Evolutionary conservation across 2,797 vertebrate species (phyloP).

Genomic region (Chiropotes sagulatus): DNA sequence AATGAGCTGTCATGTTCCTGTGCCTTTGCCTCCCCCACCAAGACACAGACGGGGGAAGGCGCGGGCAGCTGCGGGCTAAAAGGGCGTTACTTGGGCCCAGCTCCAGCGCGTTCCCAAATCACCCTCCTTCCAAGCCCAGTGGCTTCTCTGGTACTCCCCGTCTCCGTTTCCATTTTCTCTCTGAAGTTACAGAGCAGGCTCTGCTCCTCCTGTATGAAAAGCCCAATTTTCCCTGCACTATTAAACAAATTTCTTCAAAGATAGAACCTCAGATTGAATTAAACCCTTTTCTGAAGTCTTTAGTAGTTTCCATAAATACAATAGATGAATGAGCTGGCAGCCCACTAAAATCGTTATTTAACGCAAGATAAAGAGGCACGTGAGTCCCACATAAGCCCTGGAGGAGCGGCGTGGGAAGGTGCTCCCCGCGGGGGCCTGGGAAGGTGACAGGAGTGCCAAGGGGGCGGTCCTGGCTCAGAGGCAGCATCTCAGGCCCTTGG

Average conservation of each 20-base stretch:
- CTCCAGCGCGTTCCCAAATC: fast-evolving
- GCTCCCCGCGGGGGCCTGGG: background rate
- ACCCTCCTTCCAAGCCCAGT: fast-evolving
- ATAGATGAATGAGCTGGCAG: conserved; percentile 17
- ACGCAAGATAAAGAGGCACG: background rate
- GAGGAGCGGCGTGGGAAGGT: background rate
- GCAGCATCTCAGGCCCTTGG: background rate
- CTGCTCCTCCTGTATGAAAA: background rate
- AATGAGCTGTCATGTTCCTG: background rate
- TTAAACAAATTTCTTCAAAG: conserved; percentile 58
- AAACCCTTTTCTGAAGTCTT: conserved; percentile 58
- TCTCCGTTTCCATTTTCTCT: background rate
- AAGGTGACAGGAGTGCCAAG: background rate
- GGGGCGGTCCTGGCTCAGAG: fast-evolving
- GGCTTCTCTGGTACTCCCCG: fast-evolving
- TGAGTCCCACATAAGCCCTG: fast-evolving
- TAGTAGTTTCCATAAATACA: conserved; percentile 68
- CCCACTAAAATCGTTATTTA: conserved; percentile 14
- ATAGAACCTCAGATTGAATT: conserved; percentile 41
- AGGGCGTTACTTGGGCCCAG: background rate
- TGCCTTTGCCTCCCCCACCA: background rate
- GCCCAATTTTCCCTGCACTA: conserved; percentile 56
- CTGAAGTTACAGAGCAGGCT: background rate
- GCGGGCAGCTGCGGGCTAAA: fast-evolving
- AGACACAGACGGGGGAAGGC: background rate